A percentile compares a stretch with the other conserved stretches of the same genome.
These are phyloP conservation scores for Ephialtes manifestator DNA, from an alignment of 2,888 invertebrate genomes.

Conservation along the genomic window DNA sequence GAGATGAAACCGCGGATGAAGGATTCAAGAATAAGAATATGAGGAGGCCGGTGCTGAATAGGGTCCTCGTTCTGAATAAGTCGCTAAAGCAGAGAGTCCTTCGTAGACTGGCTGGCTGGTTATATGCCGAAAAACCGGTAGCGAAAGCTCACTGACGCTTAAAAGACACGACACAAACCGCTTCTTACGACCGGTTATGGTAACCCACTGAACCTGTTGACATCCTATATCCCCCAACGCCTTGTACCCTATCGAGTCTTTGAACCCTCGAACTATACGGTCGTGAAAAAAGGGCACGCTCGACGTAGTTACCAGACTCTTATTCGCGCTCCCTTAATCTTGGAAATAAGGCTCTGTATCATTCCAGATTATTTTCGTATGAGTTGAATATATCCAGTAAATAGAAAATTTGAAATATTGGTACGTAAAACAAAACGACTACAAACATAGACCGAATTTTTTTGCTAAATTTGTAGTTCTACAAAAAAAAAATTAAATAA, in stretches of 20 bases:
- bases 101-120: neutral
- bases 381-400: too few species aligned
- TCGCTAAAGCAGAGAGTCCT: conserved; percentile 41
- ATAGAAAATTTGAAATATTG: too few species aligned
- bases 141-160: conserved; percentile 53
- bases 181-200: conserved; percentile 60
- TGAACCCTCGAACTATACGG: conserved; percentile 1
- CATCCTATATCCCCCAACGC: conserved; percentile 75
- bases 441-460: too few species aligned
- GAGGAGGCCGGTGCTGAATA: conserved; percentile 47
- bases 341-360: neutral
- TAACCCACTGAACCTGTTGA: conserved; percentile 77
- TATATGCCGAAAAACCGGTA: conserved; percentile 63
- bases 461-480: too few species aligned
- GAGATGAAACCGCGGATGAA: conserved; percentile 43
- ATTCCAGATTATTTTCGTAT: neutral
- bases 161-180: conserved; percentile 38
- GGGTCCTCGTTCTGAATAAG: conserved; percentile 47
- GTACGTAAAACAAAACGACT: too few species aligned
- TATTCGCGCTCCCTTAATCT: conserved; percentile 16
- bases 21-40: conserved; percentile 42
- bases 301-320: conserved; percentile 6
- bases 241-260: conserved; percentile 30
- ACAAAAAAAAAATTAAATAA: too few species aligned
- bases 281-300: conserved; percentile 3